Base-by-base conservation (phyloP, 2,888 invertebrate genomes). In the Liodrosophila aerea region DNA sequence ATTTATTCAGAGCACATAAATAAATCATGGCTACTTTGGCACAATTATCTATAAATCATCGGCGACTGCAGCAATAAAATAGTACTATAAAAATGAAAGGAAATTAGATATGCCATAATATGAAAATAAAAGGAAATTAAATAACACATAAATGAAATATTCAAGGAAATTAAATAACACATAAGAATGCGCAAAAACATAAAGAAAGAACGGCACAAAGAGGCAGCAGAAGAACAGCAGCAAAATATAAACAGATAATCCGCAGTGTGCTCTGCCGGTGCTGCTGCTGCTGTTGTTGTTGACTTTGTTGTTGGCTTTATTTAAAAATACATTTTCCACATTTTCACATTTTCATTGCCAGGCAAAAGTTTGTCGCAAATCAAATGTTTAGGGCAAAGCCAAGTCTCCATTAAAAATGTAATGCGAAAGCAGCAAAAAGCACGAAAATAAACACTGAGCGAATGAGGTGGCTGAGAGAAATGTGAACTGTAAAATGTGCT, bases 271-370 rank as follows among this genome's bases (percentile, higher is more conserved):
- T n/a, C n/a, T n/a, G n/a, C n/a, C n/a, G 4, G 16, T 39, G 4
- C 16, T 29, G 47, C 31, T 12, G 30, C 22, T 22, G 22, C 22
- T 47, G 30, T 53, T 53, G 13, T 53, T 53, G 34, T 30, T 16
- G 15, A 44, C 40, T 33, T 56, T 66, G 27, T 56, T 52, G 45
- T 39, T 44, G 40, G 34, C 56, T 52, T 53, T 71, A 22, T 22
- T 46, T 77, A 77, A 67, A 77, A 82, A 77, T 82, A 77, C 50
- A 73, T 82, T 75, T 82, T 74, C 73, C 67, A 73, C 70, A 62
- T 56, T 82, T 74, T 70, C 67, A 73, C 70, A 62, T 56, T 75
- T 77, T 77, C 76, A 77, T 75, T 78, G 76, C 76, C 75, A 75
- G 59, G 52, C 47, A 12, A 37, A 69, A 54, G 22, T 22, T 51